Evolutionary conservation across 2,797 vertebrate species (phyloP).

Genomic region (Dallia pectoralis): DNA sequence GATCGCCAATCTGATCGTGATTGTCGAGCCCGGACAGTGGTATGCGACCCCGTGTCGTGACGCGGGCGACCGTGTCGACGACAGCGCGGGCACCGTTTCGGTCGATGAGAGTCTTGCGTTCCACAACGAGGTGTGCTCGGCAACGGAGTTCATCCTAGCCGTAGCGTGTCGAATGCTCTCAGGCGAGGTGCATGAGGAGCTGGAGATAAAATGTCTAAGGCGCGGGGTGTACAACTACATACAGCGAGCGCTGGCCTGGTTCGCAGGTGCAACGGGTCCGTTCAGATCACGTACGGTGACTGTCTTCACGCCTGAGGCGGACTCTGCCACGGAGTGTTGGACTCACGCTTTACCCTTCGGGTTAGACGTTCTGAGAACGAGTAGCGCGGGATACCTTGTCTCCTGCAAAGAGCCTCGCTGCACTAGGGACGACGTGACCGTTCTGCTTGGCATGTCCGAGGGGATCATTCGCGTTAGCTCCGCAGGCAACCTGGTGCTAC

Average conservation of each 20-base stretch:
- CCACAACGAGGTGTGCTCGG: neutral
- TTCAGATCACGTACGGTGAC: neutral
- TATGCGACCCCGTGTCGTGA: neutral
- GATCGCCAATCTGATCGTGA: neutral
- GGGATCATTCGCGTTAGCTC: neutral
- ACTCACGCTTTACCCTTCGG: neutral
- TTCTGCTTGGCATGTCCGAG: neutral
- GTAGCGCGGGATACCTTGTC: neutral
- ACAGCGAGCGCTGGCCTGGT: constrained; percentile 1
- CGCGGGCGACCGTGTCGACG: too few species aligned
- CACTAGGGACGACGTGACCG: neutral
- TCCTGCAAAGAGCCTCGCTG: neutral
- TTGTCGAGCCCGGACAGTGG: constrained; percentile 14
- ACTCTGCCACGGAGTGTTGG: neutral
- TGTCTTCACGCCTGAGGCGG: neutral
- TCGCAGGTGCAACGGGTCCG: constrained; percentile 1
- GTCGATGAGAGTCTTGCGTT: too few species aligned
- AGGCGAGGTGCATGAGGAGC: neutral
- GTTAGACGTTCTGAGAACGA: constrained; percentile 2
- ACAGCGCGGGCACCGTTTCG: too few species aligned
- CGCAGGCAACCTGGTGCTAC: neutral
- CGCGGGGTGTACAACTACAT: neutral
- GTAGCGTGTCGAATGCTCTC: neutral
- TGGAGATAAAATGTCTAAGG: constrained; percentile 3
- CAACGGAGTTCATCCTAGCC: neutral